Evolutionary conservation across 2,113 vertebrate genomes (phyloP), one percentile per base, ranked within the genome.

Genomic region (Noturus placidus): DNA sequence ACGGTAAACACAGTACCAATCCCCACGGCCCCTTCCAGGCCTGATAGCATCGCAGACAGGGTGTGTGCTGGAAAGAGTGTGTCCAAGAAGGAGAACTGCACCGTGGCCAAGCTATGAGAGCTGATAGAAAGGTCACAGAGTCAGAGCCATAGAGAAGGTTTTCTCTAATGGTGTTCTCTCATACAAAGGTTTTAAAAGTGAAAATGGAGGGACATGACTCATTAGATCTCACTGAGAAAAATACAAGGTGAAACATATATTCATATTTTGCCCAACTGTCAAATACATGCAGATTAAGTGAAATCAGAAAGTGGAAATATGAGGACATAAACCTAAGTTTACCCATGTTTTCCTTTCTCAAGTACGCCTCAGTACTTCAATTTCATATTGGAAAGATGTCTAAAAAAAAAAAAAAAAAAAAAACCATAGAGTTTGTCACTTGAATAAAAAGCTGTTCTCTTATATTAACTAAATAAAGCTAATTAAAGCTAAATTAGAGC

Each of bases 91-190:
- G 35, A 90, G 72, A 76, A 46, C 38, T 72, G 72, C 83, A 86
- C 82, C 84, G 91, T 89, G 61, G 89, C 91, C 92, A 93, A 90
- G 92, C 92, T 92, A 87, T 89, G 91, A 93, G 93, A 88, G 94
- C 93, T 54, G 93, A 93, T 94, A 93, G 92, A 94, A 92, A 94
- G 92, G 93, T 91, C 93, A 93, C 87, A 82, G 91, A 92, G 91
- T 92, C 92, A 92, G 89, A 90, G 85, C 90, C 91, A 77, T 42
- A 79, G 80, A 50, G 20, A 50, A 35, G 59, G 56, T 42, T 38
- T 52, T 63, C 70, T 76, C 81, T 69, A 38, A 10, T 33, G 42
- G 79, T 38, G 25, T 38, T 72, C 33, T 33, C 70, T 61, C 9
- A 5, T 35, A 52, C n/a, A 52, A 67, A 67, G 59, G 63, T n/a